These are phyloP conservation scores for Rhinolophus sinicus DNA, from an alignment of 2,113 vertebrate genomes.

Conservation along the genomic window DNA sequence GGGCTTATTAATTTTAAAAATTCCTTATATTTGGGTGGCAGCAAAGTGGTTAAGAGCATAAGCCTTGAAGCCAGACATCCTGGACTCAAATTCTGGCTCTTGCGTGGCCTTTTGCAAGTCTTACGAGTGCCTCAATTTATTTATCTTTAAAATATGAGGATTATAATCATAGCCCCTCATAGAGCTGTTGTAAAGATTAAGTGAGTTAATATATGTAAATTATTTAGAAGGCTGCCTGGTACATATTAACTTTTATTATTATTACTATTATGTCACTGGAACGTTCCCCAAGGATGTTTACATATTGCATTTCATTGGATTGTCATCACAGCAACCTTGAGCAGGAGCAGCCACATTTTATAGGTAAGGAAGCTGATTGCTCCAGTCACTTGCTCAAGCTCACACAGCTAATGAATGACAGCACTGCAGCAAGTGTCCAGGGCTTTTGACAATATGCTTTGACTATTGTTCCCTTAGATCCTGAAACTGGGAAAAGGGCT, in stretches of 20 bases:
- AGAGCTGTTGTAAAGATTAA: neutral
- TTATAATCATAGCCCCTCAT: neutral
- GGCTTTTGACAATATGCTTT: neutral
- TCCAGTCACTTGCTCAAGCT: neutral
- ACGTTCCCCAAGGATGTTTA: neutral
- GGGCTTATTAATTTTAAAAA: neutral
- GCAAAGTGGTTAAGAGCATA: neutral
- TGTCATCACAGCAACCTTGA: neutral
- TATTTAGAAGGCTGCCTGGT: neutral
- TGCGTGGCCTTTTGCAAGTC: neutral
- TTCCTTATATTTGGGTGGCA: conserved; percentile 20
- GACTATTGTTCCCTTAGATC: neutral
- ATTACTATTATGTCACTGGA: neutral
- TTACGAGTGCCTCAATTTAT: neutral
- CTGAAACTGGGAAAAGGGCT: neutral
- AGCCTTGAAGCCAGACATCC: neutral
- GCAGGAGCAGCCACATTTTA: neutral
- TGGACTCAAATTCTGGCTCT: neutral
- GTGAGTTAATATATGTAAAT: neutral
- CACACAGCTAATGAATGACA: neutral
- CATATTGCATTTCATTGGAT: neutral
- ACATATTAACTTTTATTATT: neutral
- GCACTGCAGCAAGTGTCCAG: fast-evolving
- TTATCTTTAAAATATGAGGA: neutral
- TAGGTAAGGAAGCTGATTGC: neutral